phyloP scores from a whole-genome alignment of 2,797 vertebrate genomes.

The Arrhamphus sclerolepis region DNA sequence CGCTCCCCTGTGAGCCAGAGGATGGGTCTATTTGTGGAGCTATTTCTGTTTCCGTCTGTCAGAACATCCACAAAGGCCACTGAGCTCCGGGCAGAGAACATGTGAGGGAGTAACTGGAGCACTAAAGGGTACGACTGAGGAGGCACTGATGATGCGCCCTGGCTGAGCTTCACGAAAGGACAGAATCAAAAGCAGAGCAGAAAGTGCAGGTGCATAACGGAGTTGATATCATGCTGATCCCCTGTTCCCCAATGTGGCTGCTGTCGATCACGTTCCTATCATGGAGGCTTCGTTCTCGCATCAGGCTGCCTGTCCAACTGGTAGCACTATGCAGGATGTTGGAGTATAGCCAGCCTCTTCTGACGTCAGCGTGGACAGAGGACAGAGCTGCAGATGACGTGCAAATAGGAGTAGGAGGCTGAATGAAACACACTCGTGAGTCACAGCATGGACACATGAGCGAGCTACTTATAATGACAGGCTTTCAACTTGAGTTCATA shows the following conservation, averaged over 20 bases:
- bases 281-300: constrained; percentile 49
- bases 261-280: constrained; percentile 59
- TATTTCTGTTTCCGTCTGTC: constrained; percentile 72
- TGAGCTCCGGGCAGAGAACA: constrained; percentile 45
- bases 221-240: constrained; percentile 44
- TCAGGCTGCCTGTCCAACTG: constrained; percentile 39
- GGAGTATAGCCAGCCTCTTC: constrained; percentile 63
- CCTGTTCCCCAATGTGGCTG: constrained; percentile 33
- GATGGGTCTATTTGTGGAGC: constrained; percentile 79
- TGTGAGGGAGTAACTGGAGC: constrained; percentile 69
- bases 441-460: constrained; percentile 70
- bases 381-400: constrained; percentile 74
- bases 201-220: constrained; percentile 38
- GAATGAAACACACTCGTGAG: constrained; percentile 68
- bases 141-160: constrained; percentile 30
- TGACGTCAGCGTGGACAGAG: constrained; percentile 63
- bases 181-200: constrained; percentile 42
- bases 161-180: constrained; percentile 44
- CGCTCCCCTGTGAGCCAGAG: constrained; percentile 71
- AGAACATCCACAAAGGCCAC: constrained; percentile 65
- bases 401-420: constrained; percentile 77
- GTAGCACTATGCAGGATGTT: constrained; percentile 45
- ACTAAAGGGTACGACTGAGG: constrained; percentile 39
- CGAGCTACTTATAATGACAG: constrained; percentile 67
- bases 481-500: constrained; percentile 71